A percentile compares a stretch with the other conserved stretches of the same genome.
Evolutionary conservation across 2,797 vertebrate species (phyloP).

Genomic region (Vespertilio murinus): DNA sequence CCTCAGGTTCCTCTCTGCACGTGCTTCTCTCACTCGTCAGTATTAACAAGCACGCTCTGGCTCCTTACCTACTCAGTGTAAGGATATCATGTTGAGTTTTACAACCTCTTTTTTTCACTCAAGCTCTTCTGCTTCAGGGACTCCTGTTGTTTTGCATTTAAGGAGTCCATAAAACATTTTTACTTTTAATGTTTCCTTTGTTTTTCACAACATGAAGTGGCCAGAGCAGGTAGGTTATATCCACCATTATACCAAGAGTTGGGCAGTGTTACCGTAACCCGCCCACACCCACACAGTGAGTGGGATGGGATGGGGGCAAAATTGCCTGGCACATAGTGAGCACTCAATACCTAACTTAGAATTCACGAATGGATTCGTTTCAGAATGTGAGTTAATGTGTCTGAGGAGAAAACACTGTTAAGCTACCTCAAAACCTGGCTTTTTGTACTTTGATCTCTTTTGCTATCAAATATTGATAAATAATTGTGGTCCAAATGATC

Average conservation of each 20-base stretch:
- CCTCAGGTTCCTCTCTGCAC: background rate
- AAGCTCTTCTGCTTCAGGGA: background rate
- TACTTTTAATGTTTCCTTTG: background rate
- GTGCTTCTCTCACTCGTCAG: background rate
- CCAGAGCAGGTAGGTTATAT: background rate
- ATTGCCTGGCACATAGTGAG: background rate
- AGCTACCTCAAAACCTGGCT: background rate
- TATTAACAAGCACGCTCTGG: background rate
- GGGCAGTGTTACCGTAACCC: fast-evolving
- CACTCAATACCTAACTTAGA: background rate
- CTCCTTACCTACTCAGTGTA: background rate
- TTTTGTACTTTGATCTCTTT: background rate
- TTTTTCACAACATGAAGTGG: background rate
- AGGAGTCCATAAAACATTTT: background rate
- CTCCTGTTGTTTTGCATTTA: background rate
- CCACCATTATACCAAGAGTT: background rate
- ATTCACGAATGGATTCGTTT: background rate
- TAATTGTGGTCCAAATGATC: background rate
- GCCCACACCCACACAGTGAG: no score
- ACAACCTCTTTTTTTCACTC: background rate
- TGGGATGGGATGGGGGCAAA: background rate
- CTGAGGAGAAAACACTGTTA: background rate
- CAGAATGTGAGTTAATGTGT: background rate
- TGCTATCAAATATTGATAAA: background rate
- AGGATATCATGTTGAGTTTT: background rate